Evolutionary conservation across 2,888 invertebrate genomes (phyloP), one percentile per base, ranked within the genome.

Genomic region (Callimorpha dominula): DNA sequence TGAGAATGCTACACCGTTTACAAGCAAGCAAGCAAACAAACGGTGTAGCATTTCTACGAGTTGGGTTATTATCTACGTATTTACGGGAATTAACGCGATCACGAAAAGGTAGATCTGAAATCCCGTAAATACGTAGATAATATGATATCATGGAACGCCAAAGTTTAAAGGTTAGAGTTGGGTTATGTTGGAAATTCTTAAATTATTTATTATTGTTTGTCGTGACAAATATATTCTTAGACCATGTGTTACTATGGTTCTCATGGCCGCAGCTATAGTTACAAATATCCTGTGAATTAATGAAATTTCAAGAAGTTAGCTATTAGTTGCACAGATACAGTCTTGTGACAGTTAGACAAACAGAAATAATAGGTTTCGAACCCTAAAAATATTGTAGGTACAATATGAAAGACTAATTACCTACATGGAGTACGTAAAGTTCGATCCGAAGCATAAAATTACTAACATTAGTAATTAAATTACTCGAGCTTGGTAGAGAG

Each of bases 401-500:
- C 20, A 15, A 65, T 50, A 31, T 31, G 31, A 15, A 50, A 65
- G 17, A 7, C 11, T 49, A 42, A 46, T 31, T 17, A 9, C n/a
- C 40, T 14, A 42, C 50, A 62, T 14, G 62, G 40, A 15, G 62
- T 62, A 62, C 20, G 50, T 31, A 66, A 65, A 60, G 60, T 66
- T 60, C 2, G 60, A 31, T 50, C 50, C 50, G 9, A 60, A 65
- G 50, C 17, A 17, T 60, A 60, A 60, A 43, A 49, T 68, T 68
- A 49, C 64, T 14, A 57, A 57, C 46, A 64, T 57, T 64, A 57
- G 31, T 15, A 64, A 72, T 65, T 49, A 52, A 4, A 68, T 68
- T 72, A 72, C 49, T 43, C 14, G 63, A 67, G 68, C 54, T 68
- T 49, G 15, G 31, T 9, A 57, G 20, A 46, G n/a, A 54, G 49